Conservation (phyloP, 1,140 invertebrate species). For the Calycopis cecrops region DNA sequence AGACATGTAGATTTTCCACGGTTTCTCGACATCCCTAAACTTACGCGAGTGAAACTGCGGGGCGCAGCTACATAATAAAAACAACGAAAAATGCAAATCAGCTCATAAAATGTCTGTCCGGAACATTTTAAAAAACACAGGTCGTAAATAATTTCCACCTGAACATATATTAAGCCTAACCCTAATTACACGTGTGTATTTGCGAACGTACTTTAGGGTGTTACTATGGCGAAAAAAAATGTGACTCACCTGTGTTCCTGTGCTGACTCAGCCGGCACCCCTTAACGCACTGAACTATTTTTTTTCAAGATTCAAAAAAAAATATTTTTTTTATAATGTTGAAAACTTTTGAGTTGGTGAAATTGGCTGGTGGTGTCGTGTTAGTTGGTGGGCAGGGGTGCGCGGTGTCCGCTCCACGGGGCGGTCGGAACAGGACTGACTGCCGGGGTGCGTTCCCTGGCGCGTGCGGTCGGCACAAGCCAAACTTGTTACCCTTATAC, state of each 20-base stretch:
- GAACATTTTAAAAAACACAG: not conserved
- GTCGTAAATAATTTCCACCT: constrained; percentile 1
- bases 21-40: too few relatives aligned
- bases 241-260: constrained; percentile 53
- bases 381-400: constrained; percentile 44
- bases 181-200: constrained; percentile 10
- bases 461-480: constrained; percentile 47
- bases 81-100: too few relatives aligned
- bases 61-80: too few relatives aligned
- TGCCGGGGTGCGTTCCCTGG: constrained; percentile 50
- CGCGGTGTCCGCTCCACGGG: constrained; percentile 56
- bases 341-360: constrained; percentile 13
- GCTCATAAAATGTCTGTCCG: too few relatives aligned
- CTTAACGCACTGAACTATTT: constrained; percentile 31
- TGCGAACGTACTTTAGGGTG: constrained; percentile 39
- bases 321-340: constrained; percentile 1
- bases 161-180: not conserved
- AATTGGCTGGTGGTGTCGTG: constrained; percentile 21
- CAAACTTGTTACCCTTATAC: constrained; percentile 42
- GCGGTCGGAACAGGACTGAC: constrained; percentile 59
- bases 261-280: constrained; percentile 60
- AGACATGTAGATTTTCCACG: too few relatives aligned
- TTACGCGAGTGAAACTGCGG: too few relatives aligned
- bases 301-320: constrained; percentile 11
- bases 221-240: constrained; percentile 64